Evolutionary conservation across 2,888 invertebrate genomes (phyloP), one percentile per base, ranked within the genome.

Genomic region (Melipona beecheii): DNA sequence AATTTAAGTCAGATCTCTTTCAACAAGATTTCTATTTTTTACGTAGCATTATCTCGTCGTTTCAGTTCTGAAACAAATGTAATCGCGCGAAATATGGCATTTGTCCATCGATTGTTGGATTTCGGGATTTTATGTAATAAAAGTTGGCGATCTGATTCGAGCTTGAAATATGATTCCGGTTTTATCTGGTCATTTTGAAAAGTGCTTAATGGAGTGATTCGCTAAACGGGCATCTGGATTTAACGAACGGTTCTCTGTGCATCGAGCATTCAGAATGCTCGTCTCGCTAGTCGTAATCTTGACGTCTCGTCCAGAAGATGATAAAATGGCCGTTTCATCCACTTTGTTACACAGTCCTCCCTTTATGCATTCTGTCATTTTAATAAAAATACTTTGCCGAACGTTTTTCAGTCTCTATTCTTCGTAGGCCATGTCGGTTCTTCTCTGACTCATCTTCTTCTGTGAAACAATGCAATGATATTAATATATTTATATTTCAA

Each of bases 291-390:
- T 13, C 56, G 65, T 24, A 49, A 66, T 73, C 73, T 66, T 50
- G 73, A 66, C 74, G 21, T 62, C 27, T 60, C 66, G 31, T 60
- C 58, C 15, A 11, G 36, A 19, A 17, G 52, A 24, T 36, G 31
- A 68, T 73, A 52, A 43, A 68, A 66, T 19, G 50, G 31, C 36
- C 17, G 52, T 24, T 58, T 73, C 31, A 65, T 62, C 24, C 21
- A 11, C 31, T 66, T 50, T 17, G 19, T 31, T 73, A 49, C 31
- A 58, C 4, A 4, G n/a, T 31, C 11, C 1, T 21, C 17, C 6
- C 54, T 70, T 54, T n/a, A 36, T 54, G n/a, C 69, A 50, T 50
- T 68, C 27, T 52, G 21, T 56, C 27, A 21, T 64, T 64, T 71
- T 27, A 71, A 64, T 64, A 77, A 52, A 77, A 52, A 50, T 64